Percentiles rank a stretch among this genome's conserved stretches.
phyloP scores from a whole-genome alignment of 2,797 vertebrate genomes.

The Gastrophryne carolinensis region DNA sequence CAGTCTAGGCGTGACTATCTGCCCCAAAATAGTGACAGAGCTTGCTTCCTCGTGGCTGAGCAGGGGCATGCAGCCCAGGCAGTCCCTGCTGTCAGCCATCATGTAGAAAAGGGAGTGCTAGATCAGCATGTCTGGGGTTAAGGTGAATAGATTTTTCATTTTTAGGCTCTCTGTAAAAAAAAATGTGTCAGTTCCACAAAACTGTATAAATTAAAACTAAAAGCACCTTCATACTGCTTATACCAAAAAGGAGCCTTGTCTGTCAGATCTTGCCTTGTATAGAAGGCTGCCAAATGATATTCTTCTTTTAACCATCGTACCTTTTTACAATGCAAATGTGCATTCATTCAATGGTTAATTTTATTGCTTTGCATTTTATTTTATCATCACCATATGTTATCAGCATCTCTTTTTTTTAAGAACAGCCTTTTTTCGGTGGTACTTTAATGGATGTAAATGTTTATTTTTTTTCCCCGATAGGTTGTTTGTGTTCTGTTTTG shows the following conservation, averaged over 20 bases:
- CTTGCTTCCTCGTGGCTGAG: too few species aligned
- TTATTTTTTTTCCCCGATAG: not conserved
- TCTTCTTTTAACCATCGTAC: not conserved
- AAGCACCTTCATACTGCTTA: not conserved
- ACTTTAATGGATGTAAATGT: conserved; percentile 11
- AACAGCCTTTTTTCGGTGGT: not conserved
- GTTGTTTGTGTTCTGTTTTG: conserved; percentile 8
- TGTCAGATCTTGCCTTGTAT: not conserved
- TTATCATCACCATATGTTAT: conserved; percentile 36
- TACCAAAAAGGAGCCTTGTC: not conserved
- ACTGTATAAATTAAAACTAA: too few species aligned
- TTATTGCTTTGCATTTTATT: conserved; percentile 9
- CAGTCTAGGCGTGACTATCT: too few species aligned
- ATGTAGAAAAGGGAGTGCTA: too few species aligned
- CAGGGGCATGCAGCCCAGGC: too few species aligned
- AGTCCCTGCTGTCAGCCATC: too few species aligned
- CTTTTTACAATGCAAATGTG: conserved; percentile 10
- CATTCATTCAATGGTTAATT: conserved; percentile 7
- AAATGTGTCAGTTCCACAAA: too few species aligned
- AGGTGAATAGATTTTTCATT: too few species aligned
- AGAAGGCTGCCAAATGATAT: conserved; percentile 1
- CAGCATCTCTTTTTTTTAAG: not conserved
- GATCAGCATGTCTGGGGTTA: too few species aligned
- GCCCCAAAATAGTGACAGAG: too few species aligned
- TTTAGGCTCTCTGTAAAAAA: too few species aligned